phyloP scores from a whole-genome alignment of 1,140 invertebrate genomes.

The Drosophila chauvacae region DNA sequence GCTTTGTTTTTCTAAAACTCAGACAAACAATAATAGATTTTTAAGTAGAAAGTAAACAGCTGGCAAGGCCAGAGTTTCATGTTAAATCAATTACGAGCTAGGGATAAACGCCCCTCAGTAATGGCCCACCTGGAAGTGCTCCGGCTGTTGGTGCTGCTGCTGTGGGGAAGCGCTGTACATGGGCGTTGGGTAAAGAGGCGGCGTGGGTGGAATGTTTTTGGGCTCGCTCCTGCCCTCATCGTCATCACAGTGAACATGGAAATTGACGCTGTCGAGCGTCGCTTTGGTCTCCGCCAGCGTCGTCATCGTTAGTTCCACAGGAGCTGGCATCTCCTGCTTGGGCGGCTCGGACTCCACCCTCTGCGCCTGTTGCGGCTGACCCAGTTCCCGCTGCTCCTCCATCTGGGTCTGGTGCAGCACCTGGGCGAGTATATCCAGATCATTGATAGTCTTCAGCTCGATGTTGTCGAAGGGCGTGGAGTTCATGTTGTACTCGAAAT shows the following conservation, averaged over 20 bases:
- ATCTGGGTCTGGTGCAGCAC: slow-evolving; percentile 86
- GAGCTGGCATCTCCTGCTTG: slow-evolving; percentile 12
- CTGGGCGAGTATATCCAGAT: slow-evolving; percentile 93
- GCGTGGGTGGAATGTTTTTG: slow-evolving; percentile 63
- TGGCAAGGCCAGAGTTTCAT: slow-evolving; percentile 3
- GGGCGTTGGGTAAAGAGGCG: slow-evolving; percentile 10
- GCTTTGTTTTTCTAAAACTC: neutral
- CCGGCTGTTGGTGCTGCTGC: slow-evolving; percentile 25
- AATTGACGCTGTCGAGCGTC: slow-evolving; percentile 71
- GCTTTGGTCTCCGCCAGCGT: slow-evolving; percentile 77
- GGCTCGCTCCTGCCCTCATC: slow-evolving; percentile 23
- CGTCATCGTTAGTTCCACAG: slow-evolving; percentile 59
- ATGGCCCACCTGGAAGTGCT: slow-evolving; percentile 50
- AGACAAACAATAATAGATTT: neutral
- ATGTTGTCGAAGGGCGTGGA: slow-evolving; percentile 96
- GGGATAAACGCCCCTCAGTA: slow-evolving; percentile 9
- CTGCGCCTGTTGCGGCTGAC: slow-evolving; percentile 7
- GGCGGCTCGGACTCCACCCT: slow-evolving; percentile 12
- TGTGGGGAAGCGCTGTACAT: slow-evolving; percentile 45
- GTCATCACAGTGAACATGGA: slow-evolving; percentile 76
- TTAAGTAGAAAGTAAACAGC: neutral
- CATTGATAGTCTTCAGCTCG: slow-evolving; percentile 95
- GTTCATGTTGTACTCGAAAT: slow-evolving; percentile 93
- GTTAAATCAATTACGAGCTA: slow-evolving; percentile 1
- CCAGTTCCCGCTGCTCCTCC: slow-evolving; percentile 32